Conservation (phyloP, 2,797 vertebrate genomes). For the Trematomus bernacchii region DNA sequence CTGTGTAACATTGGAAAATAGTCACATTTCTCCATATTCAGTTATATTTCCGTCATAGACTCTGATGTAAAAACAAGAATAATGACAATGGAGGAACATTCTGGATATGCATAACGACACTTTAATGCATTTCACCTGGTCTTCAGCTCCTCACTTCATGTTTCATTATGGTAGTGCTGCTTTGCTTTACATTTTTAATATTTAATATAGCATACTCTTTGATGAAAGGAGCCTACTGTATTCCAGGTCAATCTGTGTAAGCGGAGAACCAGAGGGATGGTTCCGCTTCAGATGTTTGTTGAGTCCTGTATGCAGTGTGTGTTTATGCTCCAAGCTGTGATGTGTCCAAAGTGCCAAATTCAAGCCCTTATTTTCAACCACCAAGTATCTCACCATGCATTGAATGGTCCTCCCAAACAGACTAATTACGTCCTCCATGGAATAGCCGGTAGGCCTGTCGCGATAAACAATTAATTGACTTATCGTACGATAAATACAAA, state of each 20-base stretch:
- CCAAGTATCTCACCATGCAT: background rate
- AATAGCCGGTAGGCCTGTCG: too few relatives aligned
- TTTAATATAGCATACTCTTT: background rate
- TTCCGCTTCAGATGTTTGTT: slow-evolving; percentile 3
- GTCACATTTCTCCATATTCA: too few relatives aligned
- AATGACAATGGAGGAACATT: too few relatives aligned
- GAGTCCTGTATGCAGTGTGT: background rate
- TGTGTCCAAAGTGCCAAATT: background rate
- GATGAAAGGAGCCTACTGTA: background rate
- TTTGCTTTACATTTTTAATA: background rate
- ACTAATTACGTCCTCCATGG: background rate
- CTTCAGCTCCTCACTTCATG: too few relatives aligned
- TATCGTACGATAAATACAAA: too few relatives aligned
- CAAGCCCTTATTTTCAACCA: slow-evolving; percentile 2
- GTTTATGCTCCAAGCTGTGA: background rate
- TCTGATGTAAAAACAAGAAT: too few relatives aligned
- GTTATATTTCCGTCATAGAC: too few relatives aligned
- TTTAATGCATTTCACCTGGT: too few relatives aligned
- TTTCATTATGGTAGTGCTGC: too few relatives aligned
- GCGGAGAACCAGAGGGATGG: background rate
- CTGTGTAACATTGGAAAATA: too few relatives aligned
- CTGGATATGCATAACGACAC: too few relatives aligned
- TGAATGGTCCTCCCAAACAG: background rate
- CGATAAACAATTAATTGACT: too few relatives aligned
- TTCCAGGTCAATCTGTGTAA: slow-evolving; percentile 1